These are phyloP conservation scores for Ctena decussata DNA, from an alignment of 2,888 invertebrate genomes.

Conservation along the genomic window DNA sequence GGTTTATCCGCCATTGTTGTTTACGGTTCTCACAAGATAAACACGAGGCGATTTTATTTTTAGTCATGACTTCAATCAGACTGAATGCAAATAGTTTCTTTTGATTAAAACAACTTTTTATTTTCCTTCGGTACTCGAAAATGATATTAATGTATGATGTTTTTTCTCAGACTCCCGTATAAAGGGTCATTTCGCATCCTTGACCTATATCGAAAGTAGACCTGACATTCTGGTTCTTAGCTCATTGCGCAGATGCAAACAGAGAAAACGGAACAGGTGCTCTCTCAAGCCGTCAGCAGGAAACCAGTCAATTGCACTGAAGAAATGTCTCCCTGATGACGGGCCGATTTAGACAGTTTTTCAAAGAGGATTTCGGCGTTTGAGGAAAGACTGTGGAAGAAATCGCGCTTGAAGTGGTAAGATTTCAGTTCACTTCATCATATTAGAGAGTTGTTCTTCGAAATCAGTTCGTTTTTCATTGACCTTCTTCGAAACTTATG, in stretches of 20 bases:
- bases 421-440: not conserved
- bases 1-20: slow-evolving; percentile 1
- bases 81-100: not conserved
- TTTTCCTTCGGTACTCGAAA: not conserved
- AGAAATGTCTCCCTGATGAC: not conserved
- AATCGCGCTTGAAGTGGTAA: not conserved
- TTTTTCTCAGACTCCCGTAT: not conserved
- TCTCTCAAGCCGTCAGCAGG: not conserved
- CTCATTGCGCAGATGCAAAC: not conserved
- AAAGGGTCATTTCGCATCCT: slow-evolving; percentile 9
- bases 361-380: not conserved
- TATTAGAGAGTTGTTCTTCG: not conserved
- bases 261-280: not conserved
- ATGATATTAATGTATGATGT: not conserved
- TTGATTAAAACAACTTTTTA: not conserved
- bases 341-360: not conserved
- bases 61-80: not conserved
- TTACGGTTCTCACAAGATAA: not conserved
- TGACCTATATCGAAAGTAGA: slow-evolving; percentile 16
- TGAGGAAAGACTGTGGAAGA: not conserved
- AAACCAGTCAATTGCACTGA: not conserved
- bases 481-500: not conserved
- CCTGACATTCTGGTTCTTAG: slow-evolving; percentile 3
- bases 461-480: slow-evolving; percentile 2
- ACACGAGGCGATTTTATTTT: slow-evolving; percentile 6